A percentile compares a stretch with the other conserved stretches of the same genome.
Conservation (phyloP, 2,113 vertebrate genomes). For the Centropus unirufus region DNA sequence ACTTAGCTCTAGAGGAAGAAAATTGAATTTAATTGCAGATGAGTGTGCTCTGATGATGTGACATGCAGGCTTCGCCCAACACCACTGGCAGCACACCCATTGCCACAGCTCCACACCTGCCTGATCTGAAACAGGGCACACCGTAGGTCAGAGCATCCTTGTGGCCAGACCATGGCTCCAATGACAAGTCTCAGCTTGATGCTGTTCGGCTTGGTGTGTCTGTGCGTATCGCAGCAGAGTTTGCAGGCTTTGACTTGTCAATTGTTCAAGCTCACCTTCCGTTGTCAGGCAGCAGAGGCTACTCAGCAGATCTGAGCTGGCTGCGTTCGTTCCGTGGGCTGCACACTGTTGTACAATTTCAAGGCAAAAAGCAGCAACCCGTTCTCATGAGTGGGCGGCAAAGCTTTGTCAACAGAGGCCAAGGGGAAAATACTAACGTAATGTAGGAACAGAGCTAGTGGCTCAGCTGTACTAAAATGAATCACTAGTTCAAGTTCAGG, state of each 20-base stretch:
- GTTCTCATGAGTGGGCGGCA: not conserved
- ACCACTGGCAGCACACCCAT: not conserved
- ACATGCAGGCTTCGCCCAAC: not conserved
- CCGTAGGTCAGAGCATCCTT: not conserved
- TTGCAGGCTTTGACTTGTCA: not conserved
- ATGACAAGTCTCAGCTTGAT: not conserved
- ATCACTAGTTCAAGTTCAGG: not conserved
- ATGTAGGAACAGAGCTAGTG: not conserved
- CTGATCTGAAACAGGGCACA: not conserved
- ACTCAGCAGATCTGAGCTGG: not conserved
- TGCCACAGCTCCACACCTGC: not conserved
- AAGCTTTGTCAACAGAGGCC: slow-evolving; percentile 13
- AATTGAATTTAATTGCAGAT: not conserved
- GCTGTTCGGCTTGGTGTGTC: not conserved
- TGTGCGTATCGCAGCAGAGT: not conserved
- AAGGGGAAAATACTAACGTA: not conserved
- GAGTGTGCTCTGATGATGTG: not conserved
- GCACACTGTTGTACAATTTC: not conserved
- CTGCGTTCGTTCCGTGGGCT: not conserved
- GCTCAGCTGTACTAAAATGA: not conserved
- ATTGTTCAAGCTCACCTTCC: not conserved
- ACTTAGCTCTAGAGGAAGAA: not conserved
- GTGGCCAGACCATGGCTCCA: not conserved
- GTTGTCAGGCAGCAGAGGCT: not conserved
- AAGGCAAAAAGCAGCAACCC: not conserved